Base-by-base conservation (phyloP, 2,113 vertebrate genomes). In the Eretmodus cyanostictus region DNA sequence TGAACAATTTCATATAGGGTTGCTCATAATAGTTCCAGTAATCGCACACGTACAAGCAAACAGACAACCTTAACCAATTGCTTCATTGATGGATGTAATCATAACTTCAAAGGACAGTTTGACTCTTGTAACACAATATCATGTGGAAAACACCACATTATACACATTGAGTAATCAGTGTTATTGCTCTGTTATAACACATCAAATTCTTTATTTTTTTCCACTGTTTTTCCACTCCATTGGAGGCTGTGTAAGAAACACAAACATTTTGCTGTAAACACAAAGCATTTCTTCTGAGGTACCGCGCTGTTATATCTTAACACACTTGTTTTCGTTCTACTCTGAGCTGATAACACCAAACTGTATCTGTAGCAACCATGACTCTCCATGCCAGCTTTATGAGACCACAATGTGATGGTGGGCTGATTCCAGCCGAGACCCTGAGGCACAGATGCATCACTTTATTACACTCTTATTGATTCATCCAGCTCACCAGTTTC, bases 141-240 rank as follows among this genome's bases (percentile, higher is more conserved):
- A 49, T 49, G 73, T 78, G 45, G 16, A 31, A 78, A 49, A 49
- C 16, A 47, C 42, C 71, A 47, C 8, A 19, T 29, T 76, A n/a
- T 51, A 51, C 45, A 51, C 45, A 78, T 31, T 0, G 10, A 51
- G 17, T 78, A 51, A 49, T 49, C 24, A 49, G 12, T 24, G 51
- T 24, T 2, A 38, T 14, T 38, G 38, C 17, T 68, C 47, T 2
- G 61, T 79, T 87, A 34, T 49, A 86, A 85, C 86, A 93, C 91
- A 89, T 91, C 61, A 81, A 76, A 85, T 91, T 91, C 87, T 95
- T 96, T 95, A 95, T 94, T 96, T 88, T 78, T 81, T 82, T 83
- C 91, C 86, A 91, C 55, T 55, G 82, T 83, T 90, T 29, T 42
- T 86, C 91, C 93, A 89, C 93, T 93, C 90, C 89, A 88, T 76